Conservation (phyloP, 2,888 invertebrate species). For the Crepidodera aurea region DNA sequence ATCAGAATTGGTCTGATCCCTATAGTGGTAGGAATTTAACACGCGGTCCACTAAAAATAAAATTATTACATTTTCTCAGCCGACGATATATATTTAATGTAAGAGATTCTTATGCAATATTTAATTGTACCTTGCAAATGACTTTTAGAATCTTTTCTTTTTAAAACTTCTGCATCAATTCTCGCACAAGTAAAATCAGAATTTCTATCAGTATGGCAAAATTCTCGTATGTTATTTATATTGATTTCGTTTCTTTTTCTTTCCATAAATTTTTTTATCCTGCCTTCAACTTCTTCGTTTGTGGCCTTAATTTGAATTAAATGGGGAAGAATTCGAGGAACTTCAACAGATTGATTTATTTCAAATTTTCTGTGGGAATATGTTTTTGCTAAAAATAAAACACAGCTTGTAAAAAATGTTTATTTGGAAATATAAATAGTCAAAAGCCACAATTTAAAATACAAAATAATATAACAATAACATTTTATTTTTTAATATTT, state of each 20-base stretch:
- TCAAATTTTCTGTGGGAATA: conserved; percentile 40
- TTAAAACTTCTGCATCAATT: conserved; percentile 76
- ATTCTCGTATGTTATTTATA: conserved; percentile 77
- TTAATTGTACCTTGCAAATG: conserved; percentile 78
- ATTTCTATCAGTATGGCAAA: conserved; percentile 65
- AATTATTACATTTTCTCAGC: too few species aligned
- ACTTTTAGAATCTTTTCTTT: conserved; percentile 77
- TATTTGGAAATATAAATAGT: neutral
- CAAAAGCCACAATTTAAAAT: too few species aligned
- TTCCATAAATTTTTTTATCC: conserved; percentile 78
- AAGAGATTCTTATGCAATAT: too few species aligned
- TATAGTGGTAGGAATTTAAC: conserved; percentile 71
- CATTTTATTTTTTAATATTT: too few species aligned
- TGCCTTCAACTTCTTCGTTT: conserved; percentile 70
- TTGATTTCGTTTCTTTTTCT: conserved; percentile 80
- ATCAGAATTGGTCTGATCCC: conserved; percentile 61
- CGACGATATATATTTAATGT: too few species aligned
- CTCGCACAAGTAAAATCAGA: conserved; percentile 75
- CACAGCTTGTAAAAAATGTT: neutral
- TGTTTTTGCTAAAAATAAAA: conserved; percentile 38
- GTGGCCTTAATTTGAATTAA: conserved; percentile 76
- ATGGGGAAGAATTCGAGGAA: conserved; percentile 58
- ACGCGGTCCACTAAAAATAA: conserved; percentile 70
- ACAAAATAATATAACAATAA: too few species aligned
- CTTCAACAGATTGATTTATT: conserved; percentile 52